Conservation (phyloP, 1,140 invertebrate species). For the Thrips palmi region DNA sequence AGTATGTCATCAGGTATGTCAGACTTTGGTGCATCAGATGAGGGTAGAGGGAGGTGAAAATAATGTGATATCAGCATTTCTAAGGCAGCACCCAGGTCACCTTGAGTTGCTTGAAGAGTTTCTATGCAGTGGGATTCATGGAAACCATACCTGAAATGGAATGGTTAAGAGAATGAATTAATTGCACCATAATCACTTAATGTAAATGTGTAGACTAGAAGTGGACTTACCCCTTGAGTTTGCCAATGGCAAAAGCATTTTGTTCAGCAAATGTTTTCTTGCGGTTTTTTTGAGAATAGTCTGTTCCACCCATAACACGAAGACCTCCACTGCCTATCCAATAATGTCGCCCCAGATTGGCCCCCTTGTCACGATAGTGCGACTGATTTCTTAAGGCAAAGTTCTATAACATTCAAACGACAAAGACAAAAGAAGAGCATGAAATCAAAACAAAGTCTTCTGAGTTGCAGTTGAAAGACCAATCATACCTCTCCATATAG, state of each 20-base stretch:
- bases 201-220: conserved; percentile 1
- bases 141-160: conserved; percentile 41
- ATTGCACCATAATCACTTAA: background rate
- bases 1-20: conserved; percentile 31
- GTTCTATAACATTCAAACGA: conserved; percentile 23
- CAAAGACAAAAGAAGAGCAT: conserved; percentile 10
- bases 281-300: conserved; percentile 35
- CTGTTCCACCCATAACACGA: conserved; percentile 44
- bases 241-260: conserved; percentile 44
- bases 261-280: conserved; percentile 34
- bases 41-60: conserved; percentile 28
- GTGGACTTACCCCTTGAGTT: conserved; percentile 40
- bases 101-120: conserved; percentile 39
- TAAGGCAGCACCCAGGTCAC: conserved; percentile 42
- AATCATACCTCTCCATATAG: conserved; percentile 39
- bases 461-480: background rate
- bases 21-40: conserved; percentile 16
- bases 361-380: conserved; percentile 38
- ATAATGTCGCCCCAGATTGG: conserved; percentile 42
- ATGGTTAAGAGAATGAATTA: conserved; percentile 9
- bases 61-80: conserved; percentile 49
- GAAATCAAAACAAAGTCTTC: conserved; percentile 11
- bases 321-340: conserved; percentile 54
- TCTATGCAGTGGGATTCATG: conserved; percentile 49
- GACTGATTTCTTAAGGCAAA: conserved; percentile 26